phyloP scores from a whole-genome alignment of 2,113 vertebrate species.

The Corythornis cristatus region DNA sequence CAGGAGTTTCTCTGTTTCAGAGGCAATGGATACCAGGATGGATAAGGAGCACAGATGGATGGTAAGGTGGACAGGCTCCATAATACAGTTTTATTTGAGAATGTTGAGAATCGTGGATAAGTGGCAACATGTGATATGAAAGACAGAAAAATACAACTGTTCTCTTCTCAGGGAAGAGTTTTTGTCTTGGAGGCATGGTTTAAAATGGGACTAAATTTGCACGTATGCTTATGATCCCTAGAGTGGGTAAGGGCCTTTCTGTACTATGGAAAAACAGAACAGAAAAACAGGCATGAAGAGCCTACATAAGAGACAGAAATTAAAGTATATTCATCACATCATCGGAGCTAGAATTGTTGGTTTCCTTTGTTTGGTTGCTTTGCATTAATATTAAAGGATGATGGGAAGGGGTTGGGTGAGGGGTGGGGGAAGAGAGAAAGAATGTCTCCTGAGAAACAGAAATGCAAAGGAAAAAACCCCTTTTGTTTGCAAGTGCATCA shows the following conservation, averaged over 20 bases:
- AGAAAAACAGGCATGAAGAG: not conserved
- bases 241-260: not conserved
- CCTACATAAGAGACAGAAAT: constrained; percentile 14
- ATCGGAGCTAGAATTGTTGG: constrained; percentile 36
- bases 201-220: not conserved
- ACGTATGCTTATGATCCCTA: not conserved
- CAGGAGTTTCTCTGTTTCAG: not conserved
- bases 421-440: not conserved
- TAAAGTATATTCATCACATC: constrained; percentile 14
- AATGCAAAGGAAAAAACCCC: constrained; percentile 51
- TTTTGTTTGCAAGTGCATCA: constrained; percentile 74
- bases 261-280: not conserved
- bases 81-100: not conserved
- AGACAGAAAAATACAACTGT: not conserved
- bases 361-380: constrained; percentile 44
- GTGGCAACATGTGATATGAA: not conserved
- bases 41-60: not conserved
- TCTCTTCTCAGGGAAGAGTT: not conserved
- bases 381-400: constrained; percentile 60
- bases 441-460: constrained; percentile 63
- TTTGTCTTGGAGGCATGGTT: not conserved
- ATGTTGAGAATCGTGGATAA: not conserved
- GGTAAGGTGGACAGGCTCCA: not conserved
- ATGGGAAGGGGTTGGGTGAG: not conserved
- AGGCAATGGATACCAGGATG: not conserved